phyloP scores from a whole-genome alignment of 1,140 invertebrate species.

The Drosophila carrolli region DNA sequence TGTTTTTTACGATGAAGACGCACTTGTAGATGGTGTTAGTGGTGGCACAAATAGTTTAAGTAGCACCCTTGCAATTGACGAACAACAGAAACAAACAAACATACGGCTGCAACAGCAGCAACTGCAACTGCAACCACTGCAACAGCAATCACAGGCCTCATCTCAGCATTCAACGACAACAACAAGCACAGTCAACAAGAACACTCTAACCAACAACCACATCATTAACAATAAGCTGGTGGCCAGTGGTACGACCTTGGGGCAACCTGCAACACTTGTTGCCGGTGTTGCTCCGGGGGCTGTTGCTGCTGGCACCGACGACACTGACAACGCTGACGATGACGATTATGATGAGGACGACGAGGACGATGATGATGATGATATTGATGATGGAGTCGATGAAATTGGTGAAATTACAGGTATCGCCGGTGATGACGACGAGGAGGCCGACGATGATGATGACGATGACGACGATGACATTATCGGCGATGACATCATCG shows the following conservation, averaged over 20 bases:
- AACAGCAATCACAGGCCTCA: conserved; percentile 59
- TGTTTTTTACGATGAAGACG: conserved; percentile 85
- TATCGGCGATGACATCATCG: conserved; percentile 88
- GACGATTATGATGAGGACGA: conserved; percentile 88
- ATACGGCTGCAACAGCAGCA: conserved; percentile 56
- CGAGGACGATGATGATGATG: conserved; percentile 86
- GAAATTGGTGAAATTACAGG: conserved; percentile 88
- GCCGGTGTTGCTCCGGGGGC: conserved; percentile 23
- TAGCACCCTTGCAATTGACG: conserved; percentile 80
- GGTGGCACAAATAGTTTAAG: conserved; percentile 81
- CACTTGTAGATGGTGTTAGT: conserved; percentile 83
- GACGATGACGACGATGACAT: conserved; percentile 89
- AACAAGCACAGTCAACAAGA: conserved; percentile 59
- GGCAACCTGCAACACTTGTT: conserved; percentile 39
- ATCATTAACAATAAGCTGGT: conserved; percentile 66
- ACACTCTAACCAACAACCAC: conserved; percentile 59
- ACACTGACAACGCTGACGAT: conserved; percentile 86
- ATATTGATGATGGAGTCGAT: conserved; percentile 86
- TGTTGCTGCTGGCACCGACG: conserved; percentile 32
- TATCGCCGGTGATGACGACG: conserved; percentile 88
- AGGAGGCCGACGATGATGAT: conserved; percentile 91
- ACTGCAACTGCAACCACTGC: conserved; percentile 44
- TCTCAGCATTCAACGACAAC: conserved; percentile 54
- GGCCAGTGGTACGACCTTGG: conserved; percentile 41
- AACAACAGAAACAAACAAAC: conserved; percentile 72